Percentiles rank a stretch among this genome's conserved stretches.
phyloP scores from a whole-genome alignment of 2,797 vertebrate genomes.

The Falco novaeseelandiae region DNA sequence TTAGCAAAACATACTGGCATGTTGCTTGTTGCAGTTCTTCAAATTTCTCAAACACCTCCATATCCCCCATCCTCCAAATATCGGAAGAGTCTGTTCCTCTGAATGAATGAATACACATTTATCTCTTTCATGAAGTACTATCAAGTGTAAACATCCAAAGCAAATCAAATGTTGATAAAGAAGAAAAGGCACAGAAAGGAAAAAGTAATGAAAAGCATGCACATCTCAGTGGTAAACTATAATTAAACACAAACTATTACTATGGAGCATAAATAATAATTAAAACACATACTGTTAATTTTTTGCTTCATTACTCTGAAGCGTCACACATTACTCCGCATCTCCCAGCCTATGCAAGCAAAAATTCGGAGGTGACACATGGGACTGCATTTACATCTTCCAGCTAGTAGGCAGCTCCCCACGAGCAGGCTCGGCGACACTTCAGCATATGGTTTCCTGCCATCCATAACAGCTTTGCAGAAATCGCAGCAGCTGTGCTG shows the following conservation, averaged over 20 bases:
- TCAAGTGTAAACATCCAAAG: not conserved
- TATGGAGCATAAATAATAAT: constrained; percentile 68
- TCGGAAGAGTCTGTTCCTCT: not conserved
- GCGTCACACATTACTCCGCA: not conserved
- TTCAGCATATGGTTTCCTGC: constrained; percentile 52
- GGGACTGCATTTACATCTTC: not conserved
- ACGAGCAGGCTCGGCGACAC: not conserved
- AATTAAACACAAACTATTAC: constrained; percentile 47
- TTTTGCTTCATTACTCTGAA: constrained; percentile 70
- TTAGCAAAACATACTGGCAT: not conserved
- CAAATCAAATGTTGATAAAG: not conserved
- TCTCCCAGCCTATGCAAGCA: constrained; percentile 14
- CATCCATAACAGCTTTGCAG: not conserved
- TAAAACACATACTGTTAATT: constrained; percentile 70
- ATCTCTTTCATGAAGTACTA: not conserved
- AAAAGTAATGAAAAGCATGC: not conserved
- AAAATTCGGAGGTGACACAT: not conserved
- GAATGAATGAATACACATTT: not conserved
- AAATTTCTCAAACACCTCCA: not conserved
- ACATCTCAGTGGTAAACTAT: not conserved
- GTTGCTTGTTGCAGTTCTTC: not conserved
- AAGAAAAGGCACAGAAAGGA: not conserved
- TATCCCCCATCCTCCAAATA: not conserved
- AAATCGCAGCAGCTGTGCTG: constrained; percentile 16
- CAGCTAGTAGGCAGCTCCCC: not conserved